Evolutionary conservation across 2,797 vertebrate species (phyloP).

Genomic region (Mormyrus hasselquistii): DNA sequence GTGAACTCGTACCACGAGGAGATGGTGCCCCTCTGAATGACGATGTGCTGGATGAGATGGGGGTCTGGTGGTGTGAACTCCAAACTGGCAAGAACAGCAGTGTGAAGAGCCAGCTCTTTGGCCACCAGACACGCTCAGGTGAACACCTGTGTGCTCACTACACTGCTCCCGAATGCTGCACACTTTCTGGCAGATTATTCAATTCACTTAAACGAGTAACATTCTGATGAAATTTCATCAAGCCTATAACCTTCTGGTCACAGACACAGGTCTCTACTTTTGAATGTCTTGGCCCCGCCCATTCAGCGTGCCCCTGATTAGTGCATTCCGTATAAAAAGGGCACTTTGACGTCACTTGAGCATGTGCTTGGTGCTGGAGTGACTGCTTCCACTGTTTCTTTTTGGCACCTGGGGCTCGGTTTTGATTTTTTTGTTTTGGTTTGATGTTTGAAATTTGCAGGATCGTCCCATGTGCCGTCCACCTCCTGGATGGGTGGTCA

Average conservation of each 20-base stretch:
- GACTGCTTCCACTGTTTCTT: neutral
- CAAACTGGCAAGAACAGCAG: neutral
- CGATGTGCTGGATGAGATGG: neutral
- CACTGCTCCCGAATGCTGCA: neutral
- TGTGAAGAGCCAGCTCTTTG: neutral
- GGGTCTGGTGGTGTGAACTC: conserved; percentile 21
- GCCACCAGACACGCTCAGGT: neutral
- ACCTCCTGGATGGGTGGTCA: neutral
- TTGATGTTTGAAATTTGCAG: no score
- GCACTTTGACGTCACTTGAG: neutral
- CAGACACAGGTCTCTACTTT: neutral
- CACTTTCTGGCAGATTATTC: neutral
- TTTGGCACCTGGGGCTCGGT: neutral
- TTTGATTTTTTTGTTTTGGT: neutral
- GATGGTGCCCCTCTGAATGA: neutral
- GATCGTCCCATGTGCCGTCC: no score
- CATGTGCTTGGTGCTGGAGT: neutral
- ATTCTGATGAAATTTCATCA: neutral
- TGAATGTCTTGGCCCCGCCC: neutral
- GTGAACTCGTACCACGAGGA: neutral
- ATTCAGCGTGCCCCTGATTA: neutral
- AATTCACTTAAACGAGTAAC: neutral
- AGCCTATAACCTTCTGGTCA: neutral
- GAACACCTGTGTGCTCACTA: neutral
- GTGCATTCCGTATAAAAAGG: neutral